Conservation (phyloP, 2,888 invertebrate genomes). For the Aleiodes alternator region DNA sequence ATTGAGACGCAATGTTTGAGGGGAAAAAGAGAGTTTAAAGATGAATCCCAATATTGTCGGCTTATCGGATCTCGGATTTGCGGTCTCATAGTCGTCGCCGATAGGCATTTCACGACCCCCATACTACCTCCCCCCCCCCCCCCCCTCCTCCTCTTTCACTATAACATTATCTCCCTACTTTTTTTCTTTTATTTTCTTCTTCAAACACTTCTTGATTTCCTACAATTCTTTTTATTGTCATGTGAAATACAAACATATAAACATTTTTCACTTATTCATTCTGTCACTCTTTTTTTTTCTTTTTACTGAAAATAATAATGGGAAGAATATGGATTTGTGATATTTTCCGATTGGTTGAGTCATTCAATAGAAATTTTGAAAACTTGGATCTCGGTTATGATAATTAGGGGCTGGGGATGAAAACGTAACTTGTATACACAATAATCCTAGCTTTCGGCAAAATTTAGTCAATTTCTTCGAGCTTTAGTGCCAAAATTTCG, state of each 20-base stretch:
- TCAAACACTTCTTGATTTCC: constrained; percentile 30
- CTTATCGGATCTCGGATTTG: constrained; percentile 67
- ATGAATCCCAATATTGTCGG: constrained; percentile 64
- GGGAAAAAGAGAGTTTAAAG: constrained; percentile 21
- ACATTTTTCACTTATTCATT: constrained; percentile 8
- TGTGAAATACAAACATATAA: neutral
- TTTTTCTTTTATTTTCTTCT: constrained; percentile 34
- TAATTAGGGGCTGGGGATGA: too few species aligned
- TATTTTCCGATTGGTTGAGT: too few species aligned
- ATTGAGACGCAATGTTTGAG: constrained; percentile 9
- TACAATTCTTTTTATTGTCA: constrained; percentile 18
- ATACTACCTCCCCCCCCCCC: constrained; percentile 36
- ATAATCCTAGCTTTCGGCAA: too few species aligned
- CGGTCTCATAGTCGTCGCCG: constrained; percentile 61
- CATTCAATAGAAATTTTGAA: too few species aligned
- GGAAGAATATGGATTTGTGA: too few species aligned
- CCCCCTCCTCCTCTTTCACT: constrained; percentile 44
- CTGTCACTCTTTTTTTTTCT: neutral
- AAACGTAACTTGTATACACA: too few species aligned
- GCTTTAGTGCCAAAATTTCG: too few species aligned
- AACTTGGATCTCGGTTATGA: too few species aligned
- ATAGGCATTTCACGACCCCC: constrained; percentile 58
- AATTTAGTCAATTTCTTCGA: too few species aligned
- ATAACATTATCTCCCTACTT: constrained; percentile 46
- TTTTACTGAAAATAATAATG: neutral